A percentile compares a stretch with the other conserved stretches of the same genome.
Evolutionary conservation across 1,140 invertebrate species (phyloP).

Genomic region (Drosophila neocordata): DNA sequence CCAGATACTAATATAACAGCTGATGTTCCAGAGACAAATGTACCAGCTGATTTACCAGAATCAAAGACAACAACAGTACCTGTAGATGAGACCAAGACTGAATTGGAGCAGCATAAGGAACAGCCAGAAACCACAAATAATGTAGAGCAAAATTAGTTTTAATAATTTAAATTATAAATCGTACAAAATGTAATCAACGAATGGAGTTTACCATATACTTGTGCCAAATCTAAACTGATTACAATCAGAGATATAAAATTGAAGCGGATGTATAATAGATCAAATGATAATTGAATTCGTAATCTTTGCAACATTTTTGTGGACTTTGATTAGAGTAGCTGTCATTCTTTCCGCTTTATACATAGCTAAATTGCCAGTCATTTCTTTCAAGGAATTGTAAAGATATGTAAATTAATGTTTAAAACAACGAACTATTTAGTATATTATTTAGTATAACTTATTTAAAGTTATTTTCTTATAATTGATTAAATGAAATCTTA

Average conservation of each 20-base stretch:
- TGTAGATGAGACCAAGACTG: neutral
- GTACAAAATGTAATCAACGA: neutral
- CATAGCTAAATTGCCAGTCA: neutral
- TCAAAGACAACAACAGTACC: no score
- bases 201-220: neutral
- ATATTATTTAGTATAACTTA: no score
- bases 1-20: no score
- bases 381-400: no score
- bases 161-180: neutral
- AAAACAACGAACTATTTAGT: no score
- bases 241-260: neutral
- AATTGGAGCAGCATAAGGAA: neutral
- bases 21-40: neutral
- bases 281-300: neutral
- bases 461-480: no score
- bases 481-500: no score
- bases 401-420: no score
- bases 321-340: neutral
- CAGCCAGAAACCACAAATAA: conserved; percentile 21
- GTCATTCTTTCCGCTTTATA: neutral
- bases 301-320: neutral
- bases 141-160: conserved; percentile 12
- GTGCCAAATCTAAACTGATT: neutral
- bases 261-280: neutral
- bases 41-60: no score